Conservation (phyloP, 2,797 vertebrate genomes). For the Paramormyrops hopkinsi region DNA sequence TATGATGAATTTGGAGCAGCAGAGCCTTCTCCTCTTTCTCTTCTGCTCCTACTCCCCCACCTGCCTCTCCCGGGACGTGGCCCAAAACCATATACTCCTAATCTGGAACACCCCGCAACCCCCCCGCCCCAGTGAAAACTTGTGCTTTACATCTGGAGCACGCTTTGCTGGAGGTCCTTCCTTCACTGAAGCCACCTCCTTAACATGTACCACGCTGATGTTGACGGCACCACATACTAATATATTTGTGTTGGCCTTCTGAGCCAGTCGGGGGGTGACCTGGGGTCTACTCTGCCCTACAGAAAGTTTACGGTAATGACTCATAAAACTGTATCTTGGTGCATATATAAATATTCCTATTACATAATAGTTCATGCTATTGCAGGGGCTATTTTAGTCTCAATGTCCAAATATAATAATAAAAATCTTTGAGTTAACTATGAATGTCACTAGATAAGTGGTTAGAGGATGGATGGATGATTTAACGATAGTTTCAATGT, state of each 20-base stretch:
- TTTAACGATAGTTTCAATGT: not conserved
- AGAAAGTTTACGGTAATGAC: not conserved
- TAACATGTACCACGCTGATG: not conserved
- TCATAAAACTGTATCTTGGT: not conserved
- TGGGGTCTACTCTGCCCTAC: not conserved
- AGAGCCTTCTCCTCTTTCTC: not conserved
- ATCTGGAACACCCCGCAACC: not conserved
- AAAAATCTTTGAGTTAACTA: not conserved
- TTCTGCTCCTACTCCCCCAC: not conserved
- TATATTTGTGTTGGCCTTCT: not conserved
- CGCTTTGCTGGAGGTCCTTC: not conserved
- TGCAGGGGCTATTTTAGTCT: not conserved
- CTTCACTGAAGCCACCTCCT: not conserved
- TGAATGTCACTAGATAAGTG: not conserved
- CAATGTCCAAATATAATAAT: not conserved
- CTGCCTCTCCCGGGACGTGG: not conserved
- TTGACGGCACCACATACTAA: not conserved
- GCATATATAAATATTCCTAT: not conserved
- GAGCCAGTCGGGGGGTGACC: not conserved
- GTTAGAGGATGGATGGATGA: not conserved
- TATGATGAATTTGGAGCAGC: not conserved
- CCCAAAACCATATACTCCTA: conserved; percentile 8
- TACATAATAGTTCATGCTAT: not conserved
- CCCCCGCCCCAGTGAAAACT: not conserved
- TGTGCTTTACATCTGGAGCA: not conserved